Conservation (phyloP, 2,113 vertebrate genomes). For the Psilopsiagon aurifrons region DNA sequence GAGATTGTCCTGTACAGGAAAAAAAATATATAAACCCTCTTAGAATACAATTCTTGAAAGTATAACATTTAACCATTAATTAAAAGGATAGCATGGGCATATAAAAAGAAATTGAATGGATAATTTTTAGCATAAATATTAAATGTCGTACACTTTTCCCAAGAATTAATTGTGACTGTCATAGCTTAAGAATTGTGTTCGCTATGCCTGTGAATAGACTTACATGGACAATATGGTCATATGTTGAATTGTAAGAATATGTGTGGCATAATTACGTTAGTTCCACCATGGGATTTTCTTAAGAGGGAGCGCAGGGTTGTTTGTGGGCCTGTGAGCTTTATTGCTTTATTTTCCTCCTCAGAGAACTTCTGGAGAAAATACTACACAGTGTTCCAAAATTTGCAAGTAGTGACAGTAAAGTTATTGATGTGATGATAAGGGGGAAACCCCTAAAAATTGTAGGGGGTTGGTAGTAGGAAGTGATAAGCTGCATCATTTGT, state of each 20-base stretch:
- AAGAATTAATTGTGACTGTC: background rate
- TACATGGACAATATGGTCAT: background rate
- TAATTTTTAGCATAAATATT: background rate
- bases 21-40: background rate
- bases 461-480: background rate
- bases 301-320: background rate
- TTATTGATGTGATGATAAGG: too few relatives aligned
- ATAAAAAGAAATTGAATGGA: background rate
- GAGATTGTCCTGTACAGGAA: background rate
- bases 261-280: background rate
- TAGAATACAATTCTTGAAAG: background rate
- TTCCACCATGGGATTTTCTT: background rate
- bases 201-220: background rate
- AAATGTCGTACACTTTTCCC: background rate
- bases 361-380: background rate
- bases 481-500: background rate
- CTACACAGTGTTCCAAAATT: background rate
- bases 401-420: background rate
- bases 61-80: background rate
- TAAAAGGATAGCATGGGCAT: background rate
- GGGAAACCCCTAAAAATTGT: background rate
- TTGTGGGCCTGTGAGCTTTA: background rate
- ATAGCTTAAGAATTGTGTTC: background rate
- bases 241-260: background rate
- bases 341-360: background rate